Base-by-base conservation (phyloP, 1,140 invertebrate genomes). In the Diplogasteroides magnus region DNA sequence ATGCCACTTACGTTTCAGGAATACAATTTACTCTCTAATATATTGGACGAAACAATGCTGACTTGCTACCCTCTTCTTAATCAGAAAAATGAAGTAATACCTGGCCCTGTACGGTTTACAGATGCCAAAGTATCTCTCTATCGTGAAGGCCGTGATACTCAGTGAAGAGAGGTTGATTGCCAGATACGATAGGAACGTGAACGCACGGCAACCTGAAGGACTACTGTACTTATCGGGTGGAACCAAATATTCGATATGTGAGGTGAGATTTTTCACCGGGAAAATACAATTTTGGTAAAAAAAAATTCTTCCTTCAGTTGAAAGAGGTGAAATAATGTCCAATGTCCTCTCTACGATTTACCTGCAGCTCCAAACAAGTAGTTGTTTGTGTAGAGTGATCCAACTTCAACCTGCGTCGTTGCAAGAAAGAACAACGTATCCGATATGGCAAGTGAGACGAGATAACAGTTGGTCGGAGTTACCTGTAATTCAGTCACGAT, bases 131-230 rank as follows among this genome's bases (percentile, higher is more conserved):
- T 87, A 88, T 28, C 87, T 76, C 76, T 88, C 87, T 3, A 89
- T 86, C 1, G 88, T 90, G 82, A 89, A 90, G 0, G 89, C 88
- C 23, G 88, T 87, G 37, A 89, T 87, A 31, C 87, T 88, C 28
- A 89, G 80, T 0, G 88, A 87, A 0, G 88, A 88, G 31, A 86
- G 87, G 79, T 90, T 90, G 68, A 90, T 88, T 1, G 89, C 89
- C 13, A 89, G 81, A 80, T 89, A 87, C 75, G 89, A 88, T 2
- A 87, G 80, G 77, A 89, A 90, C n/a, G 89, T 85, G 65, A 89
- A 84, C 6, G 88, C 67, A 0, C 86, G 84, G 77, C 89, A 89
- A 27, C 87, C 86, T 72, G 70, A 55, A 72, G 65, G 6, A 11
- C 37, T 48, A 48, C 19, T 19, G 6, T 6, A 48, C 37, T 6